These are phyloP conservation scores for Dicerorhinus sumatrensis DNA, from an alignment of 2,113 vertebrate genomes.

Conservation along the genomic window DNA sequence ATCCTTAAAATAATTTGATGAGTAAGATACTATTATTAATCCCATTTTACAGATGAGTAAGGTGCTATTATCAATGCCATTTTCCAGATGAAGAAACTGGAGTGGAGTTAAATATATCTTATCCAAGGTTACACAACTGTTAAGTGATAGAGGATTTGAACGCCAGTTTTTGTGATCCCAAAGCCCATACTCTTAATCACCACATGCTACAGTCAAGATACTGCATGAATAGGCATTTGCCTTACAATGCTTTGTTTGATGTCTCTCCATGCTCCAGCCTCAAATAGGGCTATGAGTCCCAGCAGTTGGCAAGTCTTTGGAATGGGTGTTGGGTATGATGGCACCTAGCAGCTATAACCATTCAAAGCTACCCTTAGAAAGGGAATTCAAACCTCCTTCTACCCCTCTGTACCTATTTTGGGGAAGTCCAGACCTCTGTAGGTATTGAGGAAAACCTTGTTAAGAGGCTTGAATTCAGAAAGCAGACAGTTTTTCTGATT, in stretches of 20 bases:
- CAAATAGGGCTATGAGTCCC: neutral
- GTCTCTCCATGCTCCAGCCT: neutral
- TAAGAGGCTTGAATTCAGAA: conserved; percentile 13
- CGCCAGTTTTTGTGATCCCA: conserved; percentile 4
- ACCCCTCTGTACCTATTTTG: neutral
- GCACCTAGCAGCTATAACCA: neutral
- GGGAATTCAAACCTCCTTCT: conserved; percentile 27
- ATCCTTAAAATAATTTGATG: conserved; percentile 4
- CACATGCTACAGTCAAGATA: neutral
- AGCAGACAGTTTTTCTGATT: conserved; percentile 7
- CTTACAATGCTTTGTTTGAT: neutral
- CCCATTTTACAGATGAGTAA: conserved; percentile 1
- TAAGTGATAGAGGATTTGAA: conserved; percentile 15
- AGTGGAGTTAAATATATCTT: conserved; percentile 11
- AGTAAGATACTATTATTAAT: neutral
- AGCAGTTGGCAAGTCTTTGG: neutral
- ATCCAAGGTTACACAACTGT: neutral
- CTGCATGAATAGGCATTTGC: neutral
- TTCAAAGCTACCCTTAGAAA: neutral
- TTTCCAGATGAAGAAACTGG: conserved; percentile 16
- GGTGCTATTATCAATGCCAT: neutral
- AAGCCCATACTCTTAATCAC: neutral
- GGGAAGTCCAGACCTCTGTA: neutral
- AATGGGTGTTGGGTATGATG: neutral
- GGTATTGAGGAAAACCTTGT: neutral